These are phyloP conservation scores for Malacoctenus gilli DNA, from an alignment of 2,797 vertebrate species.

Conservation along the genomic window DNA sequence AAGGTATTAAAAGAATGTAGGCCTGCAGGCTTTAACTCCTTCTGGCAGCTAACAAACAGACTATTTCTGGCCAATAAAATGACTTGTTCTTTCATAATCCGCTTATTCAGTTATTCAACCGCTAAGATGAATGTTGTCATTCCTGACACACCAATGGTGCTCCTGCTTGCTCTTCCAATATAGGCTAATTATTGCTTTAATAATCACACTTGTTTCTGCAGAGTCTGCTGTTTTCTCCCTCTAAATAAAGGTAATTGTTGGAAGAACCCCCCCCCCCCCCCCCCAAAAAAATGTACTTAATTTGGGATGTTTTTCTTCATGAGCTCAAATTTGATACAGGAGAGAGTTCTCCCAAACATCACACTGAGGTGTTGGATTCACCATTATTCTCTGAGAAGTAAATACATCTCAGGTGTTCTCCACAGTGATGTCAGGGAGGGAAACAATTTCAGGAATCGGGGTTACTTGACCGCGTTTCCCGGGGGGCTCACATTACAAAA, in stretches of 20 bases:
- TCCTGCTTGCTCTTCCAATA: neutral
- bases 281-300: too few relatives aligned
- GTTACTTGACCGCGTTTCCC: constrained; percentile 45
- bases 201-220: too few relatives aligned
- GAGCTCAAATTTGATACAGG: too few relatives aligned
- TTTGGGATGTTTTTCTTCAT: too few relatives aligned
- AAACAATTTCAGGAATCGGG: constrained; percentile 28
- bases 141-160: constrained; percentile 5
- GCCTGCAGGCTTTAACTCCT: constrained; percentile 5
- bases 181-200: too few relatives aligned
- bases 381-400: neutral
- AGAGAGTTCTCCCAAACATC: neutral
- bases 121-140: constrained; percentile 8
- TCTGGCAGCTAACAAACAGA: constrained; percentile 19
- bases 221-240: too few relatives aligned
- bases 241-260: too few relatives aligned
- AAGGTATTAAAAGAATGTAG: constrained; percentile 9
- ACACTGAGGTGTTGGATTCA: neutral
- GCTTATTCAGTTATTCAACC: constrained; percentile 10
- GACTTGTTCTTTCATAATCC: constrained; percentile 12
- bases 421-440: constrained; percentile 19
- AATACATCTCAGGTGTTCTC: neutral
- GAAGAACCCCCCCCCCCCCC: too few relatives aligned
- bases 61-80: constrained; percentile 21
- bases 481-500: constrained; percentile 39